phyloP scores from a whole-genome alignment of 2,113 vertebrate species.

The Equus quagga region DNA sequence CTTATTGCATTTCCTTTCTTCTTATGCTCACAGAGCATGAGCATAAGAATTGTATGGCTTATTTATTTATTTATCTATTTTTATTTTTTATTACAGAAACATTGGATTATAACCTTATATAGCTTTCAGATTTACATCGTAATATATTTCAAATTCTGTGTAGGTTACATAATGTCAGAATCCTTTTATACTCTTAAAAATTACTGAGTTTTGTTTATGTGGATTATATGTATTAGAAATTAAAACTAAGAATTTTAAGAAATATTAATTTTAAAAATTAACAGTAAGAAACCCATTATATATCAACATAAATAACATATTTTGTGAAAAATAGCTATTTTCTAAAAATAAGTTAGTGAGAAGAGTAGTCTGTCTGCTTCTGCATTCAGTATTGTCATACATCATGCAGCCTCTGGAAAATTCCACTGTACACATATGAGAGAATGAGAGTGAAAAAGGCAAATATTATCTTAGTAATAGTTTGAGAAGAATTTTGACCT shows the following conservation, averaged over 20 bases:
- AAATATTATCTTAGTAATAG: conserved; percentile 28
- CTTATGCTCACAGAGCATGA: no score
- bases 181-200: neutral
- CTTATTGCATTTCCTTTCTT: neutral
- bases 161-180: no score
- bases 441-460: conserved; percentile 3
- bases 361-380: neutral
- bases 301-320: neutral
- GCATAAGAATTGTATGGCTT: neutral
- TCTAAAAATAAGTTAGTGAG: neutral
- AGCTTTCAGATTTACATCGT: no score
- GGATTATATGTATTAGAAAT: conserved; percentile 35
- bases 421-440: neutral
- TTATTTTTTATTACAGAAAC: no score
- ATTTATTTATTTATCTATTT: neutral
- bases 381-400: neutral
- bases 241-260: conserved; percentile 3
- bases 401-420: neutral
- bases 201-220: neutral
- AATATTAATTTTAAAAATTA: conserved; percentile 38
- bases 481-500: conserved; percentile 39
- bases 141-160: no score
- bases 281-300: neutral
- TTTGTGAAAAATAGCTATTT: conserved; percentile 20
- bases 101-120: no score